Evolutionary conservation across 2,888 invertebrate genomes (phyloP).

Genomic region (Phoenoteleia sp.): DNA sequence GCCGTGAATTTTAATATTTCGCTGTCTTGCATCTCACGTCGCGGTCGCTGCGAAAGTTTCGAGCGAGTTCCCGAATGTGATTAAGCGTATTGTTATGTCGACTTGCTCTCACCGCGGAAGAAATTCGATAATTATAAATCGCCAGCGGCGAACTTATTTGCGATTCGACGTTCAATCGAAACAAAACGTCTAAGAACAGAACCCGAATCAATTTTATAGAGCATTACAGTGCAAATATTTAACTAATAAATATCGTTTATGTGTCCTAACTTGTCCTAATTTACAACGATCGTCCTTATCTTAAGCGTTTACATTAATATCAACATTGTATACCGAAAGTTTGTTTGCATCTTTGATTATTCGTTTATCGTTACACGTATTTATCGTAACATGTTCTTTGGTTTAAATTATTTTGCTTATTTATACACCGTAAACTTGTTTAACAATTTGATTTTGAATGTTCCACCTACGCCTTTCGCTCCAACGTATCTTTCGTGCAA

Average conservation of each 20-base stretch:
- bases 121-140: constrained; percentile 44
- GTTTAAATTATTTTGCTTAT: neutral
- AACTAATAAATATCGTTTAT: constrained; percentile 24
- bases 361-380: constrained; percentile 45
- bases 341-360: constrained; percentile 58
- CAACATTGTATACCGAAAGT: constrained; percentile 61
- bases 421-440: neutral
- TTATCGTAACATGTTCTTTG: constrained; percentile 21
- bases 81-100: constrained; percentile 53
- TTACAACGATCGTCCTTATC: constrained; percentile 60
- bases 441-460: neutral
- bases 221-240: constrained; percentile 65
- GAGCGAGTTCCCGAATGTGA: constrained; percentile 48
- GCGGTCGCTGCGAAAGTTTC: constrained; percentile 17
- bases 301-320: constrained; percentile 58
- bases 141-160: constrained; percentile 3
- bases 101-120: constrained; percentile 18
- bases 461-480: constrained; percentile 2
- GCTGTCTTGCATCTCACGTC: neutral
- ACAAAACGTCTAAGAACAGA: no score
- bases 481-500: constrained; percentile 10
- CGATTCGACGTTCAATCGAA: neutral
- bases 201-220: no score
- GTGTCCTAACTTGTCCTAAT: constrained; percentile 41
- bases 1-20: constrained; percentile 62